Evolutionary conservation across 2,113 vertebrate species (phyloP), one percentile per base, ranked within the genome.

Genomic region (Colius striatus): DNA sequence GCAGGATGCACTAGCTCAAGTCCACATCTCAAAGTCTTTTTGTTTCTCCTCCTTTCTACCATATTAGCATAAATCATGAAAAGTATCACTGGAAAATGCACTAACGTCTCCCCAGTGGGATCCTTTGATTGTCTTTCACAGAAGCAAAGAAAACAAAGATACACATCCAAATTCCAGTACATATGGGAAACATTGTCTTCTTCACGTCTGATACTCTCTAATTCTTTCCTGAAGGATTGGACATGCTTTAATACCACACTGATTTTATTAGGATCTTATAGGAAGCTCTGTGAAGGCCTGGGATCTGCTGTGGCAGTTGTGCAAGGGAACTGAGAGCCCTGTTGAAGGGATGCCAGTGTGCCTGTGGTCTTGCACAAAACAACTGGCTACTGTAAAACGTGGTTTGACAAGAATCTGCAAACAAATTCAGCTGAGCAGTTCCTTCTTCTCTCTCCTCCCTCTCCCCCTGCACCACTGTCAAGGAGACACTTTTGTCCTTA

Each of bases 101-200:
- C 27, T 47, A 34, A 25, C 10, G 12, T 74, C 77, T 48, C 38
- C 57, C 75, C 61, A 84, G 14, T 5, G 61, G 91, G 83, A 84
- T 68, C 54, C 55, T 45, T 76, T 48, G 57, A 19, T 62, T 87
- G 67, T 62, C 72, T 71, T 62, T 55, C 85, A 75, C 34, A 90
- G 78, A 62, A 67, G 68, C 48, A 80, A 91, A 76, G 73, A 72
- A 85, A 88, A 43, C 36, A 62, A 47, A 60, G 58, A 78, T 20
- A 14, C 2, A n/a, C 47, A 53, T 76, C 58, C 63, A 43, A 76
- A 80, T 32, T 16, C 54, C 30, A 58, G 23, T 48, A 48, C 65
- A 77, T 62, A 54, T 68, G 78, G 89, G 78, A 95, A 90, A 74
- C 48, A 73, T 26, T 72, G 58, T 86, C 55, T 34, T 86, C 76